Percentiles rank a stretch among this genome's conserved stretches.
Conservation (phyloP, 2,797 vertebrate species). For the Dermochelys coriacea region DNA sequence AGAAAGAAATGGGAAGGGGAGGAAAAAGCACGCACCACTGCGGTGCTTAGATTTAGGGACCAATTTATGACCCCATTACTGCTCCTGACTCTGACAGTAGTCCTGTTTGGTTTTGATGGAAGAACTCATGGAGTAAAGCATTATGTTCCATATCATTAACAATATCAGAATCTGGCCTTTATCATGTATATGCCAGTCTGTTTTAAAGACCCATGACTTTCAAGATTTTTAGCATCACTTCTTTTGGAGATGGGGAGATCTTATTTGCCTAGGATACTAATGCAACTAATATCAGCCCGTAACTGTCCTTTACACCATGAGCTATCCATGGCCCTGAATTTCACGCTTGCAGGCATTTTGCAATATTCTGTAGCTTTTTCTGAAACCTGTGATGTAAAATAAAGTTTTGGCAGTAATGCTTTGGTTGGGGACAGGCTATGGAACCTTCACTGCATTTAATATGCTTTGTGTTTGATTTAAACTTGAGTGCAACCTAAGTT, state of each 20-base stretch:
- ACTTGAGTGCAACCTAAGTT: conserved; percentile 34
- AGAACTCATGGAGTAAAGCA: fast-evolving
- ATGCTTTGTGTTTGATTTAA: conserved; percentile 28
- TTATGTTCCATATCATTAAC: neutral
- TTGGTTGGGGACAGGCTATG: conserved; percentile 1
- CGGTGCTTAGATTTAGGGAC: neutral
- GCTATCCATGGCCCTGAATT: neutral
- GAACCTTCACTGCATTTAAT: conserved; percentile 37
- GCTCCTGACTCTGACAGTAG: neutral
- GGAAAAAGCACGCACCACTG: neutral
- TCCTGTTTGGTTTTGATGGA: neutral
- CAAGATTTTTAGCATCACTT: neutral
- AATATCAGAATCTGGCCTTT: fast-evolving
- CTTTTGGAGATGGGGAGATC: fast-evolving
- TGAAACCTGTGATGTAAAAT: neutral
- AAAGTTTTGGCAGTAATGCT: conserved; percentile 22
- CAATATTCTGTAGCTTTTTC: neutral
- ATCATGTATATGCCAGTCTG: fast-evolving
- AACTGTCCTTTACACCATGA: neutral
- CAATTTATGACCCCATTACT: neutral
- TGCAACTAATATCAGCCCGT: neutral
- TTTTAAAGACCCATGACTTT: neutral
- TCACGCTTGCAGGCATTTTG: fast-evolving
- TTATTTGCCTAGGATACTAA: neutral
- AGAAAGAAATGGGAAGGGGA: neutral